Evolutionary conservation across 2,888 invertebrate genomes (phyloP).

Genomic region (Meta bourneti): DNA sequence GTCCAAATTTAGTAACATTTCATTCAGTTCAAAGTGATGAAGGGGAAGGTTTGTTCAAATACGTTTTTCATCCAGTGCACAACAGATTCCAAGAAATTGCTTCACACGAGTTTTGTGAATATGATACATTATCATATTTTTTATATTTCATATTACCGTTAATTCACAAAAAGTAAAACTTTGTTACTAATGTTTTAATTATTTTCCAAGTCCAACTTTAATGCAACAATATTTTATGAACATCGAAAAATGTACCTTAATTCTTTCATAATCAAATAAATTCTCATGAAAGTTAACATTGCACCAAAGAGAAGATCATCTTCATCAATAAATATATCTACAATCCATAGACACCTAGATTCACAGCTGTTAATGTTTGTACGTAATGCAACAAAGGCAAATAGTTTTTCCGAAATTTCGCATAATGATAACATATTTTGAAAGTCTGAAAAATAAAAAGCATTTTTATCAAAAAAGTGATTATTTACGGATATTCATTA

Average conservation of each 20-base stretch:
- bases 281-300: conserved; percentile 45
- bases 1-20: no score
- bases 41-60: neutral
- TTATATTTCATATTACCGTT: neutral
- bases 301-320: conserved; percentile 64
- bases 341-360: conserved; percentile 18
- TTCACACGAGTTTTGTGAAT: neutral
- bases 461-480: neutral
- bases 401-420: conserved; percentile 15
- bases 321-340: conserved; percentile 52
- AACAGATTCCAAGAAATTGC: no score
- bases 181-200: neutral
- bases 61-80: neutral
- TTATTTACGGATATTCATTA: no score
- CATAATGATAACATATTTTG: neutral
- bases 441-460: conserved; percentile 41
- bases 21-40: no score
- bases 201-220: neutral
- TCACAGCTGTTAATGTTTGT: neutral
- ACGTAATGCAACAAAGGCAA: neutral
- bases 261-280: conserved; percentile 45
- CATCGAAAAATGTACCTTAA: conserved; percentile 4
- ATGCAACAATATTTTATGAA: neutral
- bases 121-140: neutral
- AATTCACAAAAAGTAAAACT: neutral